Percentiles rank a stretch among this genome's conserved stretches.
These are phyloP conservation scores for Stegophylla sp. DNA, from an alignment of 2,888 invertebrate species.

Conservation along the genomic window DNA sequence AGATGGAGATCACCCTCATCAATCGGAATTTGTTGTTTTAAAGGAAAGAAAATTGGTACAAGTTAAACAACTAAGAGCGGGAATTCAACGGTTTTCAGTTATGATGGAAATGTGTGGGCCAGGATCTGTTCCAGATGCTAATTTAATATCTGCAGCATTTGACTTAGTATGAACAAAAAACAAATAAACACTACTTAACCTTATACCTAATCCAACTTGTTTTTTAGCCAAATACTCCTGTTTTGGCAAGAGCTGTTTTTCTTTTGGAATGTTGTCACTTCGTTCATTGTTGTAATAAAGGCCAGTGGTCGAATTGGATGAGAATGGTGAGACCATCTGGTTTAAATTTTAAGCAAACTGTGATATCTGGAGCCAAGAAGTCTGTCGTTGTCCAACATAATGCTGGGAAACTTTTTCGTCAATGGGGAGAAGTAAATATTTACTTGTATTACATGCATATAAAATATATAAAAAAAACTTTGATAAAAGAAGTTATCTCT, in stretches of 20 bases:
- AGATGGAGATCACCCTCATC: constrained; percentile 78
- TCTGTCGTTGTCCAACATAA: constrained; percentile 81
- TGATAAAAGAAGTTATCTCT: too few species aligned
- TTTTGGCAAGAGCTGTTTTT: constrained; percentile 89
- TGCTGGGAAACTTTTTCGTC: constrained; percentile 96
- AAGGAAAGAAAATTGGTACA: constrained; percentile 87
- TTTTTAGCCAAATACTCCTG: constrained; percentile 85
- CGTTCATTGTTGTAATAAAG: constrained; percentile 96
- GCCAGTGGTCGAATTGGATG: constrained; percentile 99
- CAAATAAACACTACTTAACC: too few species aligned
- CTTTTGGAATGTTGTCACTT: constrained; percentile 94
- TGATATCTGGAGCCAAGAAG: constrained; percentile 70
- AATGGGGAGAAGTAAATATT: constrained; percentile 84
- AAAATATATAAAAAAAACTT: too few species aligned
- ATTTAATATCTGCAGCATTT: constrained; percentile 89
- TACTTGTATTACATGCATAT: too few species aligned
- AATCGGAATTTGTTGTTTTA: constrained; percentile 85
- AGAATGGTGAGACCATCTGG: constrained; percentile 81
- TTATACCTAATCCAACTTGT: too few species aligned
- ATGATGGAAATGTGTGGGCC: constrained; percentile 94
- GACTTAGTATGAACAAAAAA: constrained; percentile 82
- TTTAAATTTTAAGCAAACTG: constrained; percentile 65
- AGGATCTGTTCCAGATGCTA: constrained; percentile 94
- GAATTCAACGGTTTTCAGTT: constrained; percentile 88
- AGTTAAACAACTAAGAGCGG: constrained; percentile 79